Evolutionary conservation across 2,797 vertebrate genomes (phyloP), one percentile per base, ranked within the genome.

Genomic region (Sebastes umbrosus): DNA sequence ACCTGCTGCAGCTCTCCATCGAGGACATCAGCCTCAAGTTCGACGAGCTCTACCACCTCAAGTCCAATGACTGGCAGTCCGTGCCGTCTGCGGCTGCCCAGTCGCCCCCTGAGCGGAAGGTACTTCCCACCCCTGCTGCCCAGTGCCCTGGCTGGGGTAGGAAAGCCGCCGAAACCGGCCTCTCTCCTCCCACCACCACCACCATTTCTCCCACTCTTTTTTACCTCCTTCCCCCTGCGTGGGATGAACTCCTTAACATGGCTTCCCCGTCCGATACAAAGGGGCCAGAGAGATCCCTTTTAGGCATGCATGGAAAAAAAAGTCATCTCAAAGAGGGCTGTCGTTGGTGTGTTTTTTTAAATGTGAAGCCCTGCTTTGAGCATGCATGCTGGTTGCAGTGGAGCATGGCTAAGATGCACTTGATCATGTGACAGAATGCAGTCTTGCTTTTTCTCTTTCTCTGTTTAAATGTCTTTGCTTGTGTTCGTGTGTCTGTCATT

Each of bases 11-110:
- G 96, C 96, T 99, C 92, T 99, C 98, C 86, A 99, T 99, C 24
- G 99, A 99, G 95, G 98, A 99, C 94, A 99, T 99, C 96, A 99
- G 99, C 95, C 98, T 99, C 96, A 99, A 99, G 95, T 99, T 99
- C 60, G 98, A 99, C 4, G 99, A 99, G 92, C 97, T 99, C 89
- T 99, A 99, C 95, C 98, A 99, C 86, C 97, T 99, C 93, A 99
- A 99, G 94, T 96, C 98, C 65, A 99, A 96, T 80, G 97, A 97
- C 95, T 99, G 99, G 99, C 97, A 97, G 88, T 75, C 97, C 72
- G 87, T 79, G 32, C 84, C 73, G 5, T 82, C 89, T 83, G 85
- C 90, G 58, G 92, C 90, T 80, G 88, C 79, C 93, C 94, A 91
- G 87, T 94, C 98, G 80, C 96, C 96, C 90, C 96, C 96, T 52